Evolutionary conservation across 2,797 vertebrate genomes (phyloP).

Genomic region (Microcaecilia unicolor): DNA sequence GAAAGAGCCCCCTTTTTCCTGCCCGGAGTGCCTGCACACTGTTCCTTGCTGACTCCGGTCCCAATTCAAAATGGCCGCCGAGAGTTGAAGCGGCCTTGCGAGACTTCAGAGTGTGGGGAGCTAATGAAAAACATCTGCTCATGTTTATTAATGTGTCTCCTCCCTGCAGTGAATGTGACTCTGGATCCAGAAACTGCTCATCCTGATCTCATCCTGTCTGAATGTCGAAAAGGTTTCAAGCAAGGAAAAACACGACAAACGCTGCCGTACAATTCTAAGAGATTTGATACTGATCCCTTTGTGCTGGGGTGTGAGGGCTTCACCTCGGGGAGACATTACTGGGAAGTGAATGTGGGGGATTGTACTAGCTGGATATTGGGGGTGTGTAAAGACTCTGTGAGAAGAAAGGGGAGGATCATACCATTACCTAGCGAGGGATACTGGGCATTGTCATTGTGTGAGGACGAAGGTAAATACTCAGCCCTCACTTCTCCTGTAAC

Average conservation of each 20-base stretch:
- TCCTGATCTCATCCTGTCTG: conserved; percentile 27
- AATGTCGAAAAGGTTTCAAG: conserved; percentile 15
- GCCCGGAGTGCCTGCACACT: no score
- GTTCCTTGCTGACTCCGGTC: no score
- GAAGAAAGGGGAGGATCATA: conserved; percentile 32
- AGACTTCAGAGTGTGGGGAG: no score
- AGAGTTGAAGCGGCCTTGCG: no score
- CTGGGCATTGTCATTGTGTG: conserved; percentile 39
- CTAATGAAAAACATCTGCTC: no score
- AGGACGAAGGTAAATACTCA: conserved; percentile 9
- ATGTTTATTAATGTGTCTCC: no score
- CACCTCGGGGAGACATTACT: conserved; percentile 33
- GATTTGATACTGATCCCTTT: conserved; percentile 34
- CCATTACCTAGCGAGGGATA: conserved; percentile 25
- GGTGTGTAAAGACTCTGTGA: conserved; percentile 32
- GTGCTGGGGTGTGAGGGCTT: conserved; percentile 32
- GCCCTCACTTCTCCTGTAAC: conserved; percentile 28
- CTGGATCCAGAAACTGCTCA: conserved; percentile 26
- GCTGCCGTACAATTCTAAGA: conserved; percentile 20
- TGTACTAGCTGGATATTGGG: conserved; percentile 48
- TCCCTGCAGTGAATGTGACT: conserved; percentile 20
- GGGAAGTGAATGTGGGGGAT: conserved; percentile 38
- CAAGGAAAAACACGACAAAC: conserved; percentile 19
- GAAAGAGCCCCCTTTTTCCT: no score
- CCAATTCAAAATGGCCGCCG: no score